These are phyloP conservation scores for Stegostoma tigrinum DNA, from an alignment of 2,113 vertebrate genomes.

Conservation along the genomic window DNA sequence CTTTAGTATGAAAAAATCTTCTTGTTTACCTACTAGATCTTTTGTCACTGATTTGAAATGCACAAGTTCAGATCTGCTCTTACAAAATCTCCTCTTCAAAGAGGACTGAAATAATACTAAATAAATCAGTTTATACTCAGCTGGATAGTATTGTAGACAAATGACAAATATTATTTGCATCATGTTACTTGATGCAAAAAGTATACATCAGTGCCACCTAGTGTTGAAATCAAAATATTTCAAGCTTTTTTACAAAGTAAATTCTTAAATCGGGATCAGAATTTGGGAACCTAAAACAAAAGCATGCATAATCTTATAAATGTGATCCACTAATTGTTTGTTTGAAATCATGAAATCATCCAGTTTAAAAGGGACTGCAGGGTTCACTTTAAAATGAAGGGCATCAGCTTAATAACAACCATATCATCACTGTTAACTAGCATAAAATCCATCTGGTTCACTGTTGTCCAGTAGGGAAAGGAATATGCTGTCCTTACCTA, in stretches of 20 bases:
- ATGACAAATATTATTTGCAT: background rate
- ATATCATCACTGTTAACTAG: too few relatives aligned
- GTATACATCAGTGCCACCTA: background rate
- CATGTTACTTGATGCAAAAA: background rate
- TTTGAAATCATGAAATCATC: too few relatives aligned
- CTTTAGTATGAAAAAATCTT: too few relatives aligned
- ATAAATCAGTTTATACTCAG: background rate
- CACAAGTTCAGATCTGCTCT: too few relatives aligned
- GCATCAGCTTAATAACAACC: too few relatives aligned
- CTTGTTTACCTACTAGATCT: too few relatives aligned
- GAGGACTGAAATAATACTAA: background rate
- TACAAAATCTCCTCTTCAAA: background rate
- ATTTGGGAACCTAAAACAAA: background rate
- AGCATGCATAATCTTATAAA: background rate
- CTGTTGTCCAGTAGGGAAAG: too few relatives aligned
- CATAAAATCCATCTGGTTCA: too few relatives aligned
- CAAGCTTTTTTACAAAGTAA: background rate
- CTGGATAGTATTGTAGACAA: background rate
- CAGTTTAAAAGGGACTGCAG: too few relatives aligned
- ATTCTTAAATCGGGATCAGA: background rate
- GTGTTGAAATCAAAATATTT: background rate
- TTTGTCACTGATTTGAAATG: too few relatives aligned
- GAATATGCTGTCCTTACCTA: too few relatives aligned
- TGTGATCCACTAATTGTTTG: background rate
- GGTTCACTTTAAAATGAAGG: too few relatives aligned